These are phyloP conservation scores for Acipenser transmontanus DNA, from an alignment of 2,797 vertebrate genomes.

Conservation along the genomic window DNA sequence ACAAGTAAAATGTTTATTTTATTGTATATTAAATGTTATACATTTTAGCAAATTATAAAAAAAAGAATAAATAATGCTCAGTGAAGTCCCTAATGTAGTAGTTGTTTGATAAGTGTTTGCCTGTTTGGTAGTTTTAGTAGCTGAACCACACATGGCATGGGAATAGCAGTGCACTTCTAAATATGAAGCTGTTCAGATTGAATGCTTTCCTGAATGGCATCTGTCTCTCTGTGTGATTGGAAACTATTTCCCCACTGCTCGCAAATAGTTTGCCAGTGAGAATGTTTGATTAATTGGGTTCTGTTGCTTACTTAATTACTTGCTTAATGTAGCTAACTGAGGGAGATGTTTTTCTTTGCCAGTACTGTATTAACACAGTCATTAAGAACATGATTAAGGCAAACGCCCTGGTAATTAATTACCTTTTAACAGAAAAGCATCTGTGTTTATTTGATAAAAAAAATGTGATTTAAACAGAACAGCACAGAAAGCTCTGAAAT, in stretches of 20 bases:
- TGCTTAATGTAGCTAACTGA: background rate
- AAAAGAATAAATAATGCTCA: too few species aligned
- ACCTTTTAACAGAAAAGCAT: constrained; percentile 3
- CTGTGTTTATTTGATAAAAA: background rate
- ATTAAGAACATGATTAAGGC: background rate
- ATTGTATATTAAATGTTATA: too few species aligned
- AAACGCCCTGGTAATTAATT: background rate
- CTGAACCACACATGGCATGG: too few species aligned
- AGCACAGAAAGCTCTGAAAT: background rate
- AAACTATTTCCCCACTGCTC: background rate
- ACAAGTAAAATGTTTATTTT: too few species aligned
- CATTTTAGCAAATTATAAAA: too few species aligned
- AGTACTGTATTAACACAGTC: background rate
- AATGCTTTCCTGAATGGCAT: background rate
- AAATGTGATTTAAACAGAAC: background rate
- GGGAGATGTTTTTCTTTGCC: background rate
- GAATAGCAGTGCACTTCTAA: too few species aligned
- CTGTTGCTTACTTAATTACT: background rate
- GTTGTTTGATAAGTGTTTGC: too few species aligned
- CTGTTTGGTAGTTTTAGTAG: too few species aligned
- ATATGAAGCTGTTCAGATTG: background rate
- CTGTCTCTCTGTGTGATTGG: background rate
- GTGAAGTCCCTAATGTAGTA: too few species aligned
- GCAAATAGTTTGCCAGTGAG: background rate
- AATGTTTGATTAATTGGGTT: constrained; percentile 2